These are phyloP conservation scores for Danaus chrysippus DNA, from an alignment of 2,888 invertebrate genomes.

Conservation along the genomic window DNA sequence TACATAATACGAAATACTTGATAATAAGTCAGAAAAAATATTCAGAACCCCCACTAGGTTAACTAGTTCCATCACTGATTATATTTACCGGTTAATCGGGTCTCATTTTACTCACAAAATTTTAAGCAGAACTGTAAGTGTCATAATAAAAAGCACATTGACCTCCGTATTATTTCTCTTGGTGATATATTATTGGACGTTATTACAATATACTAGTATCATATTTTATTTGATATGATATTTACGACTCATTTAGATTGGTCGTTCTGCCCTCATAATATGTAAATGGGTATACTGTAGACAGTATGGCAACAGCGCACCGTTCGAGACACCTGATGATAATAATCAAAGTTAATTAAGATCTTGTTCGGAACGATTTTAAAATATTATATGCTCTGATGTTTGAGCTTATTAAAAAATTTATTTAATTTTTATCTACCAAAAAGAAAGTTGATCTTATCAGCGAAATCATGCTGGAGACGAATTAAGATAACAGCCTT, in stretches of 20 bases:
- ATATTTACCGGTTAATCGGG: slow-evolving; percentile 21
- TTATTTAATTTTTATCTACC: not conserved
- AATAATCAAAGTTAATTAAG: slow-evolving; percentile 1
- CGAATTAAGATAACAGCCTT: not conserved
- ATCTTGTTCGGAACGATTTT: not conserved
- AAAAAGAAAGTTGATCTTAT: not conserved
- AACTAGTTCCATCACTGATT: slow-evolving; percentile 18
- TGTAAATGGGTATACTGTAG: slow-evolving; percentile 49
- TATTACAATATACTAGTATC: slow-evolving; percentile 39
- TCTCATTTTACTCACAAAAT: slow-evolving; percentile 26
- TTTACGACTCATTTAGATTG: slow-evolving; percentile 57
- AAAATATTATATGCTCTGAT: not conserved
- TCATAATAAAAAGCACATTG: slow-evolving; percentile 57
- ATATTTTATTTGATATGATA: slow-evolving; percentile 56
- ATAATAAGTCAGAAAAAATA: not conserved
- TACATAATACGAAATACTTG: not conserved
- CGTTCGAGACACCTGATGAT: not conserved
- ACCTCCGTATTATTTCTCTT: slow-evolving; percentile 60
- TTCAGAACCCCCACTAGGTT: slow-evolving; percentile 12
- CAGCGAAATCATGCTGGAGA: not conserved
- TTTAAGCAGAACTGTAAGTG: slow-evolving; percentile 32
- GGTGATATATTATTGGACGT: not conserved
- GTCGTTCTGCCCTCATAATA: not conserved
- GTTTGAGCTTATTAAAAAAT: not conserved
- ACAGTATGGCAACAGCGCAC: slow-evolving; percentile 63